phyloP scores from a whole-genome alignment of 2,797 vertebrate genomes.

The Crocodylus rhombifer region DNA sequence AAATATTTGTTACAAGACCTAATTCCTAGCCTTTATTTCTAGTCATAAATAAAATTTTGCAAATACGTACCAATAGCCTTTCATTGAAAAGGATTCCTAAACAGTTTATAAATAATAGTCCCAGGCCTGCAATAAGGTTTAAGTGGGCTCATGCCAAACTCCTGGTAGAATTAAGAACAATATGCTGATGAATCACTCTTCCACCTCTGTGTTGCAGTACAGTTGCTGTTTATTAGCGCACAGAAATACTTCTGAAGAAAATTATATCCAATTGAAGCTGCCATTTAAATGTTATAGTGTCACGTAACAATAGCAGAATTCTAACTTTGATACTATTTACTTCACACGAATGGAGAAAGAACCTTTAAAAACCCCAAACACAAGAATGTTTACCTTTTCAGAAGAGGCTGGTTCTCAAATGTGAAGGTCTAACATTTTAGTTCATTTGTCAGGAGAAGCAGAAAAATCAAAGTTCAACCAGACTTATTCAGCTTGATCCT shows the following conservation, averaged over 20 bases:
- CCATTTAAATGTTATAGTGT: constrained; percentile 59
- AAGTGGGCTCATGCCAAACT: not conserved
- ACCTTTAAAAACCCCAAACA: not conserved
- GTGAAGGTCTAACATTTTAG: not conserved
- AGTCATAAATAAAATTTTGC: constrained; percentile 11
- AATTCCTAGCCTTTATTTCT: not conserved
- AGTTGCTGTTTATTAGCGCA: constrained; percentile 11
- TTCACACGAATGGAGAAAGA: constrained; percentile 38
- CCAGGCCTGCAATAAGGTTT: not conserved
- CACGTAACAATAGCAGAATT: constrained; percentile 11
- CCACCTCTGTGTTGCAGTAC: not conserved
- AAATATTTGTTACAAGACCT: not conserved
- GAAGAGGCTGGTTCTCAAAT: not conserved
- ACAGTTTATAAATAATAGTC: not conserved
- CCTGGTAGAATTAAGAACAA: not conserved
- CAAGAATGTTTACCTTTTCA: not conserved
- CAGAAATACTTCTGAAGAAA: constrained; percentile 49
- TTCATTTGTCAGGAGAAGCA: not conserved
- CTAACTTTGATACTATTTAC: constrained; percentile 27
- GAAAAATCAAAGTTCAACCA: constrained; percentile 7
- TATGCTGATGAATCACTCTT: not conserved
- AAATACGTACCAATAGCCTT: not conserved
- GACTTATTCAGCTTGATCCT: constrained; percentile 33
- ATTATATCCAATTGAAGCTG: constrained; percentile 40
- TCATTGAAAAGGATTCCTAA: not conserved